Evolutionary conservation across 2,113 vertebrate species (phyloP), one percentile per base, ranked within the genome.

Genomic region (Orthochromis indermauri): DNA sequence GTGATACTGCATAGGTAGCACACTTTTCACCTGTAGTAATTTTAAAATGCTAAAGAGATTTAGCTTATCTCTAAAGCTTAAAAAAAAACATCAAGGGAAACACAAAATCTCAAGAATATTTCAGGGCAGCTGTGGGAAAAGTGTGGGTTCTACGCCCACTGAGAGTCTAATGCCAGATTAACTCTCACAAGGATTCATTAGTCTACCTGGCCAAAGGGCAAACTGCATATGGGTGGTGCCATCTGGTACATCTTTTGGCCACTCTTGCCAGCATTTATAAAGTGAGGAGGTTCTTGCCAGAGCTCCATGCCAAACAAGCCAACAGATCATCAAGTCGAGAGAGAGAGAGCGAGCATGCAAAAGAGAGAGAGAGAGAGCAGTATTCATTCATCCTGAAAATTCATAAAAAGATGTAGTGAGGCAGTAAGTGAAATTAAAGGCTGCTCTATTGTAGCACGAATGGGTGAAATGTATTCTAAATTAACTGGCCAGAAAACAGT

Each of bases 161-260:
- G 86, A 94, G 85, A 84, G 78, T 87, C 80, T 85, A 54, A 89
- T 95, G 94, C 93, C 94, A 95, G 90, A 95, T 91, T 91, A 91
- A 93, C 82, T 96, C 96, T 95, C 94, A 81, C 82, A 87, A 89
- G 95, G 90, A 91, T 96, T 95, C 94, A 96, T 96, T 96, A 96
- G 94, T 93, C 90, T 96, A 96, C 95, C 96, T 96, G 95, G 93
- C 95, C 93, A 95, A 93, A 95, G 95, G 94, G 94, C 91, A 93
- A 91, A 88, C 86, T 89, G 86, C 94, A 96, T 95, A 96, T 95
- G 93, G 93, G n/a, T 86, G 42, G 61, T 78, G 88, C 95, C 95
- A 96, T 96, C 94, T 96, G 95, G 63, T 95, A 49, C 79, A 90
- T 92, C 91, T 88, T 84, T 82, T 94, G 92, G 91, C 95, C 94